Evolutionary conservation across 2,888 invertebrate species (phyloP).

Genomic region (Ceraclea dissimilis): DNA sequence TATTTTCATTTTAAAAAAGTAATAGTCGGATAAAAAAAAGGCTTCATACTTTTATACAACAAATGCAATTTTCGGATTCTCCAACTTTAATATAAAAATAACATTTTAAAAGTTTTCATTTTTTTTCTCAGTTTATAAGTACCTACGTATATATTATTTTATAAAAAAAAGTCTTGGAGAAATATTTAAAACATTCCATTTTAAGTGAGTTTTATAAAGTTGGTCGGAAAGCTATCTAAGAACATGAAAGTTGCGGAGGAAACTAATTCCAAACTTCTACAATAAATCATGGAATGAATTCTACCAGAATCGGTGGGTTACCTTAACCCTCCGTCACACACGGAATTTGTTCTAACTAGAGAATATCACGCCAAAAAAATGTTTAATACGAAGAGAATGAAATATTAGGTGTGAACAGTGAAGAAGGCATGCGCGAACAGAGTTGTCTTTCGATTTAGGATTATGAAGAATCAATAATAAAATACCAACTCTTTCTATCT

Average conservation of each 20-base stretch:
- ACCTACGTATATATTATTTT: background rate
- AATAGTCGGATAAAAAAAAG: too few relatives aligned
- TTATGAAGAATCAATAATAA: too few relatives aligned
- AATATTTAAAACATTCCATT: slow-evolving; percentile 10
- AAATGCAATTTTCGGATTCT: too few relatives aligned
- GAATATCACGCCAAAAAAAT: background rate
- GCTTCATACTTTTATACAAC: too few relatives aligned
- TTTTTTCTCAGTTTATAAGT: too few relatives aligned
- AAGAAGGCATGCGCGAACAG: too few relatives aligned
- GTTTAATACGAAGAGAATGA: background rate
- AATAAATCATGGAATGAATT: slow-evolving; percentile 27
- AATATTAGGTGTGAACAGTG: too few relatives aligned
- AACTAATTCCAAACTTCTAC: slow-evolving; percentile 26
- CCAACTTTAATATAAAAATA: too few relatives aligned
- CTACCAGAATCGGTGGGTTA: slow-evolving; percentile 17
- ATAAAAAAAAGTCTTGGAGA: background rate
- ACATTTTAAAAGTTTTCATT: too few relatives aligned
- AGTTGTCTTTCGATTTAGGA: too few relatives aligned
- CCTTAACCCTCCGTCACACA: slow-evolving; percentile 11
- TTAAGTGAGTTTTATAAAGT: slow-evolving; percentile 3
- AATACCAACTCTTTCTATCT: too few relatives aligned
- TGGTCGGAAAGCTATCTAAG: slow-evolving; percentile 14
- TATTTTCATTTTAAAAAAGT: too few relatives aligned
- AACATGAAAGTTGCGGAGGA: slow-evolving; percentile 10
- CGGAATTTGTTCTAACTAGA: slow-evolving; percentile 9